phyloP scores from a whole-genome alignment of 2,113 vertebrate species.

The Leucopsar rothschildi region DNA sequence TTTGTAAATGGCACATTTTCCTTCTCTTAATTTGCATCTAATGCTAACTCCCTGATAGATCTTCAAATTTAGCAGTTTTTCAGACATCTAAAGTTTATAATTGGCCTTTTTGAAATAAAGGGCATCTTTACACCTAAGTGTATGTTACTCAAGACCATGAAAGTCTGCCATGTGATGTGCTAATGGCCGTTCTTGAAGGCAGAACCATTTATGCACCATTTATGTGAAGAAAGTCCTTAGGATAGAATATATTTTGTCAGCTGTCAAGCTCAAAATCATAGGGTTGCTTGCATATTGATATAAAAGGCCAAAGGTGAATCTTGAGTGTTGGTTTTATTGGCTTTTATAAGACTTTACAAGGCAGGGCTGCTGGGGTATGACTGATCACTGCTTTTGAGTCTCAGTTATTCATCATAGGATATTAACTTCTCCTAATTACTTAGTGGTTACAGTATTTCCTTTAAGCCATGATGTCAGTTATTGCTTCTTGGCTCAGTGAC shows the following conservation, averaged over 20 bases:
- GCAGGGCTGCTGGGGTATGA: not conserved
- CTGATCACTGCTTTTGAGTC: not conserved
- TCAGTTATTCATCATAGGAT: not conserved
- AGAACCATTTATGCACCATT: not conserved
- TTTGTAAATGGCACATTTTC: not conserved
- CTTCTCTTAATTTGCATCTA: not conserved
- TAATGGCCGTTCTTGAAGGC: not conserved
- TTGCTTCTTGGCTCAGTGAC: not conserved
- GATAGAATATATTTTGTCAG: not conserved
- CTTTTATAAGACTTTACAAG: not conserved
- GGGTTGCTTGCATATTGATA: not conserved
- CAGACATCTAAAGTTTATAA: not conserved
- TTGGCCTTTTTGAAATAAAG: not conserved
- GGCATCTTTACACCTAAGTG: not conserved
- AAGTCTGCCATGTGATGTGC: not conserved
- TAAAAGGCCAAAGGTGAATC: not conserved
- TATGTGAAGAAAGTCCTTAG: not conserved
- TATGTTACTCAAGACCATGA: not conserved
- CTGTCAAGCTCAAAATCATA: not conserved
- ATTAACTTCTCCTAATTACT: not conserved
- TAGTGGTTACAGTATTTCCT: not conserved
- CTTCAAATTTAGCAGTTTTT: not conserved
- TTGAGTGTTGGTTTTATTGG: not conserved
- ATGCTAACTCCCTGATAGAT: not conserved
- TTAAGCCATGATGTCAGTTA: not conserved